Conservation (phyloP, 1,140 invertebrate species). For the Ooceraea biroi region DNA sequence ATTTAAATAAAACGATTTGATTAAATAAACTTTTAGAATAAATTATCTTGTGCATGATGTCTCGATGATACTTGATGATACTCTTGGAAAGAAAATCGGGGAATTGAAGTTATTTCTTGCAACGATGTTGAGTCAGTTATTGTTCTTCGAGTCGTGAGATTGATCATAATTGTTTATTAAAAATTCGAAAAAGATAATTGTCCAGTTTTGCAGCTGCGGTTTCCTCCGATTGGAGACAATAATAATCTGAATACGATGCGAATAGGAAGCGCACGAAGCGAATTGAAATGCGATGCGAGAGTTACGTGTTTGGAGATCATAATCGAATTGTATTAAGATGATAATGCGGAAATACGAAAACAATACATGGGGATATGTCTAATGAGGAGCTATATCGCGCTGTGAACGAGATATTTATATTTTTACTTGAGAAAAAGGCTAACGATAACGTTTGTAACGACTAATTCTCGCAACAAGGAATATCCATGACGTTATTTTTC, state of each 20-base stretch:
- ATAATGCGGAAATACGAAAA: slow-evolving; percentile 42
- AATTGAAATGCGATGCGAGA: slow-evolving; percentile 22
- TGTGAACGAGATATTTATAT: slow-evolving; percentile 82
- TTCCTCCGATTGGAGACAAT: slow-evolving; percentile 28
- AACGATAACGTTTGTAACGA: slow-evolving; percentile 78
- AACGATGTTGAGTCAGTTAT: too few relatives aligned
- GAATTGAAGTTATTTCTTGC: too few relatives aligned
- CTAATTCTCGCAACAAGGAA: slow-evolving; percentile 69
- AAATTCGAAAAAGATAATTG: neutral
- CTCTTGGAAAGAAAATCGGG: too few relatives aligned
- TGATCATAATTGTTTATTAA: too few relatives aligned
- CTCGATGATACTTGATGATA: too few relatives aligned
- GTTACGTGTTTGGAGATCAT: slow-evolving; percentile 44
- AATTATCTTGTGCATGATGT: too few relatives aligned
- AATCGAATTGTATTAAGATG: slow-evolving; percentile 41
- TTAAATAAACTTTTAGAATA: too few relatives aligned
- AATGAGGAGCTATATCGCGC: slow-evolving; percentile 70
- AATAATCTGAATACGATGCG: neutral
- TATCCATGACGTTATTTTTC: slow-evolving; percentile 82
- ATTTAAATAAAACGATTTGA: too few relatives aligned
- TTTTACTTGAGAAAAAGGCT: slow-evolving; percentile 82
- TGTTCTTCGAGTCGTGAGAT: too few relatives aligned
- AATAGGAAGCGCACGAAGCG: neutral
- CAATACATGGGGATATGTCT: slow-evolving; percentile 53
- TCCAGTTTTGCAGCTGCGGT: slow-evolving; percentile 14